Evolutionary conservation across 53 echinoderm and acorn worm genomes (phyloP).

Genomic region (Mesocentrotus franciscanus): DNA sequence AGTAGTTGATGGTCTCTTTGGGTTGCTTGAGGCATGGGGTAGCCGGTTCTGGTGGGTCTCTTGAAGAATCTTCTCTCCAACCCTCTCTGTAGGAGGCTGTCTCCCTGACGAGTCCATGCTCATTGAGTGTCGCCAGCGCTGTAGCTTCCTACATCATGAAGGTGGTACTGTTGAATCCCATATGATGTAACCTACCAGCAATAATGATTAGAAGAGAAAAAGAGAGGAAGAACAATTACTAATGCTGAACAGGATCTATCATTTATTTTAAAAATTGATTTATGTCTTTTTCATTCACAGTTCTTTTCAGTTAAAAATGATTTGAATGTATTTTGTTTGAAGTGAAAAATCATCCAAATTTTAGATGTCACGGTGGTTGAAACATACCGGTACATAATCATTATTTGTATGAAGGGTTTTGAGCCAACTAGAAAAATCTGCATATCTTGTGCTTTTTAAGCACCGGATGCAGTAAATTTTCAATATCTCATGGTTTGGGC

Average conservation of each 20-base stretch:
- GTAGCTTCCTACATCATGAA: conserved; percentile 8
- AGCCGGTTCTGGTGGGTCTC: conserved; percentile 21
- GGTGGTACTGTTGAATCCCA: background rate
- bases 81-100: background rate
- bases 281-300: background rate
- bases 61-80: conserved; percentile 24
- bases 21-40: conserved; percentile 6
- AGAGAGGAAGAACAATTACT: background rate
- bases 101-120: conserved; percentile 19
- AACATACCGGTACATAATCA: too few species aligned
- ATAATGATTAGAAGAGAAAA: background rate
- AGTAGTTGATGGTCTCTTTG: background rate
- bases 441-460: too few species aligned
- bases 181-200: background rate
- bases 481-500: too few species aligned
- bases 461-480: too few species aligned
- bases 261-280: background rate
- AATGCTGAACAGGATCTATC: too few species aligned
- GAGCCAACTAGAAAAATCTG: too few species aligned
- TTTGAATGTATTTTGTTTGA: too few species aligned
- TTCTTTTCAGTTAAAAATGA: background rate
- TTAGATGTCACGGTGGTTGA: too few species aligned
- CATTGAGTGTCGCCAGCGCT: background rate
- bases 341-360: too few species aligned
- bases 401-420: too few species aligned